phyloP scores from a whole-genome alignment of 1,140 invertebrate genomes.

The Solenopsis fugax region DNA sequence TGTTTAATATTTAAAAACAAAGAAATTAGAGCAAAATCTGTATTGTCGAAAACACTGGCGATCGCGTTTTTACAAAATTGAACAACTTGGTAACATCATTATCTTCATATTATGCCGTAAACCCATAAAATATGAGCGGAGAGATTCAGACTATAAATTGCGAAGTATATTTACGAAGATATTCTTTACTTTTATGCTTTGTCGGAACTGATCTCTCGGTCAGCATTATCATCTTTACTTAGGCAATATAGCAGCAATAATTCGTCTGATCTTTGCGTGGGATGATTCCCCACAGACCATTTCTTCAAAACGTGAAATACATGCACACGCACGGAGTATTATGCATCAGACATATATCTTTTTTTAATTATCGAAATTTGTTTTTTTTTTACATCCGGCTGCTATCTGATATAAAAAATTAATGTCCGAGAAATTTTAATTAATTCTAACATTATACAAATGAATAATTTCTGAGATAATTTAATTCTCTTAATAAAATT shows the following conservation, averaged over 20 bases:
- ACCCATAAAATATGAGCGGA: background rate
- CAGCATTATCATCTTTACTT: slow-evolving; percentile 46
- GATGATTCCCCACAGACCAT: slow-evolving; percentile 8
- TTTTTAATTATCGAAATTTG: background rate
- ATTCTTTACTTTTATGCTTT: slow-evolving; percentile 40
- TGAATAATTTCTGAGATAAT: background rate
- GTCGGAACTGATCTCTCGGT: background rate
- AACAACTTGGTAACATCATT: slow-evolving; percentile 1
- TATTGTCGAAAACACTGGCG: no score
- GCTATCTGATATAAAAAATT: background rate
- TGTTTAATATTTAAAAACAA: background rate
- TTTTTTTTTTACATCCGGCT: slow-evolving; percentile 1
- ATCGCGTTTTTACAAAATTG: background rate
- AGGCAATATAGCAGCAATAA: slow-evolving; percentile 35
- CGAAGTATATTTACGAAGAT: slow-evolving; percentile 1
- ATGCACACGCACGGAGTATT: background rate
- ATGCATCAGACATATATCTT: background rate
- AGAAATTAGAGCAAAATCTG: background rate
- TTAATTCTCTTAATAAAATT: background rate
- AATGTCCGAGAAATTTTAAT: background rate
- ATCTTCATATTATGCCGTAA: background rate
- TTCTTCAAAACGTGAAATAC: slow-evolving; percentile 1
- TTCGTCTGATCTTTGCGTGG: slow-evolving; percentile 11
- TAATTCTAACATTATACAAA: background rate
- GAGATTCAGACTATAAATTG: slow-evolving; percentile 18